Percentiles rank a stretch among this genome's conserved stretches.
Conservation (phyloP, 2,888 invertebrate genomes). For the Bellardia pandia region DNA sequence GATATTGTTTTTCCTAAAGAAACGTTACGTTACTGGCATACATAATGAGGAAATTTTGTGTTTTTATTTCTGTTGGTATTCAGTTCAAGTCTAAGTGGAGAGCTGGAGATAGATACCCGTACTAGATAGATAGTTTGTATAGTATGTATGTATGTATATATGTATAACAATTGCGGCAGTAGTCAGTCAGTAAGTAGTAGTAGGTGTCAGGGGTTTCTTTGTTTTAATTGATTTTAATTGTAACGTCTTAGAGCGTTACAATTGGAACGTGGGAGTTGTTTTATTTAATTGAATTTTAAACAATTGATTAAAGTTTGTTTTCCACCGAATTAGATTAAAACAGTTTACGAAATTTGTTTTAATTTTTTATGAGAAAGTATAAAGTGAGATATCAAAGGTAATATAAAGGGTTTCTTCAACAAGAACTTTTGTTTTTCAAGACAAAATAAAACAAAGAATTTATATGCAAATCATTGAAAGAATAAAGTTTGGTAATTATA, state of each 20-base stretch:
- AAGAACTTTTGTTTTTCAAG: too few species aligned
- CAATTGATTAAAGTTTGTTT: conserved; percentile 14
- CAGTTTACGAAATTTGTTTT: background rate
- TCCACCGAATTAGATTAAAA: background rate
- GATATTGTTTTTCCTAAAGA: conserved; percentile 74
- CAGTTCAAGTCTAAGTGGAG: background rate
- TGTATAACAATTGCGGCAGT: conserved; percentile 73
- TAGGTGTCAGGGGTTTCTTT: conserved; percentile 74
- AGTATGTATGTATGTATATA: too few species aligned
- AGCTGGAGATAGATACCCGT: conserved; percentile 43
- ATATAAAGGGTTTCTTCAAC: too few species aligned
- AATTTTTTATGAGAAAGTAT: background rate
- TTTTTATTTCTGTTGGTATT: conserved; percentile 23
- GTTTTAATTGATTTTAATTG: conserved; percentile 73
- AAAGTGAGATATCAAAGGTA: too few species aligned
- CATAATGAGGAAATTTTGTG: conserved; percentile 75
- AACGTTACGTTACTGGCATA: conserved; percentile 76
- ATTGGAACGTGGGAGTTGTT: conserved; percentile 79
- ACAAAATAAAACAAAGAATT: too few species aligned
- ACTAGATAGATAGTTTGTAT: conserved; percentile 59
- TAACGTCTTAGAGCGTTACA: conserved; percentile 48
- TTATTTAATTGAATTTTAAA: conserved; percentile 53
- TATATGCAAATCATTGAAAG: too few species aligned
- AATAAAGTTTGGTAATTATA: too few species aligned
- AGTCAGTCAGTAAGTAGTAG: conserved; percentile 66